Evolutionary conservation across 2,888 invertebrate genomes (phyloP).

Genomic region (Nephrotoma flavescens): DNA sequence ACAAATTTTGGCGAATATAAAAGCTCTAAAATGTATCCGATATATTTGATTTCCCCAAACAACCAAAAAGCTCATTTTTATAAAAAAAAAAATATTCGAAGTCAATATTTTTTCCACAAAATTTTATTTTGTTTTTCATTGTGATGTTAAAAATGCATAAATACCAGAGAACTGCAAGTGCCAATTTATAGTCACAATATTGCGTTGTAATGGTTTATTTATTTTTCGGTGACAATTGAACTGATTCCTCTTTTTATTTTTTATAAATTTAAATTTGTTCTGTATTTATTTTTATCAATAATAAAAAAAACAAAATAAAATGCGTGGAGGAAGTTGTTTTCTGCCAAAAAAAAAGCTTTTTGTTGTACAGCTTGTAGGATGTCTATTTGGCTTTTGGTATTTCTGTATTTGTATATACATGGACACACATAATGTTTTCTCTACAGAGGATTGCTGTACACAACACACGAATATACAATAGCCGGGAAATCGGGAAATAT

Average conservation of each 20-base stretch:
- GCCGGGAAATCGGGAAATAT: neutral
- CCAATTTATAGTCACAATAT: neutral
- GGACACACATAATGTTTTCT: neutral
- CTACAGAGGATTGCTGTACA: neutral
- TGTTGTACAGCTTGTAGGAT: neutral
- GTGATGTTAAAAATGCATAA: neutral
- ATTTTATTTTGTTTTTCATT: neutral
- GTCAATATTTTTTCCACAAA: neutral
- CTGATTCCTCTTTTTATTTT: neutral
- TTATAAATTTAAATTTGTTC: neutral
- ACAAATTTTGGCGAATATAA: neutral
- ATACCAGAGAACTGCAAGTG: neutral
- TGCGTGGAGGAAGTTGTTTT: neutral
- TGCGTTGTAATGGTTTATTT: neutral
- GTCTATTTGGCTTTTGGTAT: neutral
- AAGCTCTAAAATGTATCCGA: neutral
- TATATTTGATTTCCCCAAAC: neutral
- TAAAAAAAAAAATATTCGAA: neutral
- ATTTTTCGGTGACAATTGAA: neutral
- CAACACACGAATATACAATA: neutral
- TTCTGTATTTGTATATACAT: neutral
- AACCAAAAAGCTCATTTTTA: neutral
- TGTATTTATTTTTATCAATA: neutral
- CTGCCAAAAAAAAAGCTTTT: neutral
- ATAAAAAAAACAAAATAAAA: neutral